These are phyloP conservation scores for Trichomalopsis sarcophagae DNA, from an alignment of 1,140 invertebrate species.

Conservation along the genomic window DNA sequence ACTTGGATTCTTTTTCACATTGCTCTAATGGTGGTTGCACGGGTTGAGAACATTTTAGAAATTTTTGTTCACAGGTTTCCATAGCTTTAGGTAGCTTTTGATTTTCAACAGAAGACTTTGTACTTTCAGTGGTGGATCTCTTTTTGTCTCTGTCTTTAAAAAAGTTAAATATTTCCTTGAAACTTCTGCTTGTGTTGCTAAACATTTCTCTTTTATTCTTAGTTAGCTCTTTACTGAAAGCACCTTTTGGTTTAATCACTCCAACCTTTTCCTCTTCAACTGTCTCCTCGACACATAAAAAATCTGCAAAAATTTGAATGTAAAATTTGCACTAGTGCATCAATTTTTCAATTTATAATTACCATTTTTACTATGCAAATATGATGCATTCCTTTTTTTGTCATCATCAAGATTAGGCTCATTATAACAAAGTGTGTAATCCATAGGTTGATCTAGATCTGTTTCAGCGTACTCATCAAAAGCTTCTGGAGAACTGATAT, in stretches of 20 bases:
- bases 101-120: slow-evolving; percentile 23
- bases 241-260: slow-evolving; percentile 27
- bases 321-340: neutral
- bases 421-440: slow-evolving; percentile 44
- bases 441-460: slow-evolving; percentile 49
- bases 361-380: slow-evolving; percentile 32
- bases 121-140: slow-evolving; percentile 26
- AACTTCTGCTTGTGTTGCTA: slow-evolving; percentile 42
- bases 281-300: slow-evolving; percentile 32
- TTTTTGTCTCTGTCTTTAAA: slow-evolving; percentile 51
- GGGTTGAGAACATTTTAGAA: slow-evolving; percentile 18
- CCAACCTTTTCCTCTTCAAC: slow-evolving; percentile 33
- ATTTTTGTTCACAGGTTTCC: slow-evolving; percentile 24
- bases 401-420: slow-evolving; percentile 42
- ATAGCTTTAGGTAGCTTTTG: slow-evolving; percentile 27
- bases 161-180: slow-evolving; percentile 51
- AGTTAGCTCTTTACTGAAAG: slow-evolving; percentile 28
- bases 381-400: slow-evolving; percentile 17
- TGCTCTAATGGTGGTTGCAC: slow-evolving; percentile 1
- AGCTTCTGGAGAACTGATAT: slow-evolving; percentile 10
- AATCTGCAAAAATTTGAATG: slow-evolving; percentile 14
- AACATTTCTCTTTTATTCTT: slow-evolving; percentile 49
- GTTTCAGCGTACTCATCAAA: slow-evolving; percentile 44
- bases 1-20: slow-evolving; percentile 41
- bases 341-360: slow-evolving; percentile 12